Percentiles rank a stretch among this genome's conserved stretches.
These are phyloP conservation scores for Beris morrisii DNA, from an alignment of 2,888 invertebrate species.

Conservation along the genomic window DNA sequence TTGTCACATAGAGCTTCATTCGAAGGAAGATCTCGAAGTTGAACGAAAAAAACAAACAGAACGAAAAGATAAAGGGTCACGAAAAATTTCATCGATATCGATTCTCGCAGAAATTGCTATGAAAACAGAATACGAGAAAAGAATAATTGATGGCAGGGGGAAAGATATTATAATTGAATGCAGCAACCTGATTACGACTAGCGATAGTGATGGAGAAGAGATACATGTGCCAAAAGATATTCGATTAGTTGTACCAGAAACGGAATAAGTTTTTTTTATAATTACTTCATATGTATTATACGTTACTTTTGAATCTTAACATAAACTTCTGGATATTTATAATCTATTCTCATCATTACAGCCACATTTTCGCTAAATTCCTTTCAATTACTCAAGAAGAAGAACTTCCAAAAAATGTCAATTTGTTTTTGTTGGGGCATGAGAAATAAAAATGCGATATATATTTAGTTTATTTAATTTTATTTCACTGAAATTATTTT, in stretches of 20 bases:
- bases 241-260: not conserved
- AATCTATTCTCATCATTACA: too few relatives aligned
- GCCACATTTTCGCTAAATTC: too few relatives aligned
- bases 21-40: not conserved
- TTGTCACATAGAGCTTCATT: constrained; percentile 29
- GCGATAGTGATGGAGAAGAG: constrained; percentile 17
- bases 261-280: not conserved
- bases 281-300: not conserved
- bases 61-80: constrained; percentile 49
- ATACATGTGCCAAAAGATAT: not conserved
- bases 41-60: constrained; percentile 8
- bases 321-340: too few relatives aligned
- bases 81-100: constrained; percentile 45
- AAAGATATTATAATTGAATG: constrained; percentile 39
- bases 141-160: constrained; percentile 43
- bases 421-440: too few relatives aligned
- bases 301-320: too few relatives aligned
- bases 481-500: too few relatives aligned
- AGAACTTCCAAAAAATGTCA: too few relatives aligned
- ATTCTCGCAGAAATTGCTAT: constrained; percentile 47
- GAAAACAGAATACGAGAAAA: constrained; percentile 45
- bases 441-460: too few relatives aligned
- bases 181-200: constrained; percentile 14
- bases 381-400: too few relatives aligned
- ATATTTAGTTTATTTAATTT: too few relatives aligned